Base-by-base conservation (phyloP, 2,888 invertebrate species). In the Agrilus cyanescens region DNA sequence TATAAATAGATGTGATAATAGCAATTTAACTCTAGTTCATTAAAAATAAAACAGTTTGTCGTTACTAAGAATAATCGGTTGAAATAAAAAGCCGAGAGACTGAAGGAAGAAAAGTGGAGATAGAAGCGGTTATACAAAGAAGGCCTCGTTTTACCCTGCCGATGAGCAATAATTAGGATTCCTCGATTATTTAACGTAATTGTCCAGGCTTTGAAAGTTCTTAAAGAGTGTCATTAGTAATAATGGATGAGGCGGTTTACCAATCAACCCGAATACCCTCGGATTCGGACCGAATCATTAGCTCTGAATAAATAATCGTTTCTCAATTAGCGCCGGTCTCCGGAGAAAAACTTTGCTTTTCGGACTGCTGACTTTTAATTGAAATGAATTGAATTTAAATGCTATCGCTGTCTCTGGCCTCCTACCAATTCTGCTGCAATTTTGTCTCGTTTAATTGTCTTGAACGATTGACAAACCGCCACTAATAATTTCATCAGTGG, bases 291-390 rank as follows among this genome's bases (percentile, higher is more conserved):
- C 53, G 55, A 47, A 56, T 59, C 60, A 58, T 59, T 60, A 57
- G 53, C 56, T 57, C 53, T 63, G 62, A 62, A 63, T 63, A 63
- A 63, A 62, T 63, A 62, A 63, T 63, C 61, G 62, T 62, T 63
- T 62, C 59, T 59, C 63, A 62, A 63, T 63, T 62, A 63, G 25
- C 25, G 10, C 25, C 25, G 25, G 62, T 52, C 53, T 51, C 48
- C 43, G 46, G 44, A 44, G 50, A 52, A 57, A 57, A 58, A 57
- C 49, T 53, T 53, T 42, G 42, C 37, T 41, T 46, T 40, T 44
- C 36, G 30, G 44, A 43, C 45, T 39, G 43, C 32, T 41, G 36
- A 36, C 38, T 40, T 40, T 40, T 43, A 43, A 43, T 43, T 38
- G 39, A 38, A 25, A 25, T 25, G 25, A 25, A 25, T 25, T 25